Conservation (phyloP, 1,140 invertebrate genomes). For the Drosophila pseudoananassae region DNA sequence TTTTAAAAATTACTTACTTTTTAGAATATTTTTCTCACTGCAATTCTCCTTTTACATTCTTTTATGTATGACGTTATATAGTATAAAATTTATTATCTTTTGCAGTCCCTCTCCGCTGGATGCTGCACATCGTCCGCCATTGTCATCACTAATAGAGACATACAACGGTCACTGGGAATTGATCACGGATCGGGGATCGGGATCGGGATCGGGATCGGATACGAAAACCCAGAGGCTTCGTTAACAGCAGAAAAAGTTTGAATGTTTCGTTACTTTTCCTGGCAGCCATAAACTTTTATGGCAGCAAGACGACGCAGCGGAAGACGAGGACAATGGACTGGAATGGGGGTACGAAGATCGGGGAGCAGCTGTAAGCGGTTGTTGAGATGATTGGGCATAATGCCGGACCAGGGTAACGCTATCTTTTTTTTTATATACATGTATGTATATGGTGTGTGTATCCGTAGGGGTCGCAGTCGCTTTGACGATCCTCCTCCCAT, state of each 20-base stretch:
- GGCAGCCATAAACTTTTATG: constrained; percentile 57
- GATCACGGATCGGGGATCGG: constrained; percentile 27
- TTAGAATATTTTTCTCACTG: constrained; percentile 10
- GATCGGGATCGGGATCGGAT: constrained; percentile 5
- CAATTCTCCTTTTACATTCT: constrained; percentile 16
- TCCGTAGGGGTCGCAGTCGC: constrained; percentile 47
- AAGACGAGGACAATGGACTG: constrained; percentile 49
- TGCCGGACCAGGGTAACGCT: constrained; percentile 24
- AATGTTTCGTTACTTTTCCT: constrained; percentile 53
- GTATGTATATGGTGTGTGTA: constrained; percentile 12
- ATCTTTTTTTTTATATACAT: constrained; percentile 25
- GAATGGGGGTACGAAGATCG: constrained; percentile 8
- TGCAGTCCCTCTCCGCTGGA: constrained; percentile 37
- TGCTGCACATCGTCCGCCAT: constrained; percentile 39
- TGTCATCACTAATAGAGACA: constrained; percentile 60
- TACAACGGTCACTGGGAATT: constrained; percentile 42
- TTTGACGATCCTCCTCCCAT: constrained; percentile 37
- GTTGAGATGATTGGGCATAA: constrained; percentile 57
- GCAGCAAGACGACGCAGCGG: constrained; percentile 31
- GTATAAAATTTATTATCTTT: constrained; percentile 61
- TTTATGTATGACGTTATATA: constrained; percentile 31
- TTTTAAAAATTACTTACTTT: no score
- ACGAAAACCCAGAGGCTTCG: constrained; percentile 12
- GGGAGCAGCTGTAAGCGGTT: constrained; percentile 54
- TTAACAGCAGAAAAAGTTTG: constrained; percentile 47